Conservation (phyloP, 2,113 vertebrate genomes). For the Nycticorax nycticorax region DNA sequence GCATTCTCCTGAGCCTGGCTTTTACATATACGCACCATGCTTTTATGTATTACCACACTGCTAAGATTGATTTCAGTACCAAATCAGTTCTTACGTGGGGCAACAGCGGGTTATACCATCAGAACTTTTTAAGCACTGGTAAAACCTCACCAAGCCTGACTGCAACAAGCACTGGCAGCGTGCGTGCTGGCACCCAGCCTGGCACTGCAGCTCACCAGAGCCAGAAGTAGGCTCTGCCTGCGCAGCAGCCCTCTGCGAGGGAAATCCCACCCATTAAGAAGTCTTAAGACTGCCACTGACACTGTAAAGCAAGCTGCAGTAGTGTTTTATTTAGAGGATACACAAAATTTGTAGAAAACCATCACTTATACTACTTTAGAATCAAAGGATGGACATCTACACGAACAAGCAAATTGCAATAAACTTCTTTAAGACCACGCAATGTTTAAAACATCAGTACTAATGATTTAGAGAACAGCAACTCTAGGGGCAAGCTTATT, state of each 20-base stretch:
- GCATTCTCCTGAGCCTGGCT: background rate
- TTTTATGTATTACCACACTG: accelerated
- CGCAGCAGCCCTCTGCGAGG: background rate
- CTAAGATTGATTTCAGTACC: background rate
- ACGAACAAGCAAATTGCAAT: background rate
- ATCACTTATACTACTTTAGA: background rate
- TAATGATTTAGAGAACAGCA: background rate
- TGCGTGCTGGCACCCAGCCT: background rate
- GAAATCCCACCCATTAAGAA: background rate
- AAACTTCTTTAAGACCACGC: background rate
- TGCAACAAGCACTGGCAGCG: background rate
- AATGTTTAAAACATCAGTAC: background rate
- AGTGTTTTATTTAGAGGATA: background rate
- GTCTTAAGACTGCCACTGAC: background rate
- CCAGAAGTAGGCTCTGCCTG: background rate
- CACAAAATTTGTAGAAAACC: background rate
- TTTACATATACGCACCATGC: accelerated
- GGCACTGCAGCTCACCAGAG: background rate
- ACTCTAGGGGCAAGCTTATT: background rate
- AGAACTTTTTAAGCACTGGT: background rate
- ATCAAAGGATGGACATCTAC: background rate
- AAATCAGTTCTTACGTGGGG: background rate
- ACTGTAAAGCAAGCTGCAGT: background rate
- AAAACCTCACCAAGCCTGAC: background rate
- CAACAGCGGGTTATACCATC: background rate